Conservation (phyloP, 2,113 vertebrate species). For the Polyodon spathula region DNA sequence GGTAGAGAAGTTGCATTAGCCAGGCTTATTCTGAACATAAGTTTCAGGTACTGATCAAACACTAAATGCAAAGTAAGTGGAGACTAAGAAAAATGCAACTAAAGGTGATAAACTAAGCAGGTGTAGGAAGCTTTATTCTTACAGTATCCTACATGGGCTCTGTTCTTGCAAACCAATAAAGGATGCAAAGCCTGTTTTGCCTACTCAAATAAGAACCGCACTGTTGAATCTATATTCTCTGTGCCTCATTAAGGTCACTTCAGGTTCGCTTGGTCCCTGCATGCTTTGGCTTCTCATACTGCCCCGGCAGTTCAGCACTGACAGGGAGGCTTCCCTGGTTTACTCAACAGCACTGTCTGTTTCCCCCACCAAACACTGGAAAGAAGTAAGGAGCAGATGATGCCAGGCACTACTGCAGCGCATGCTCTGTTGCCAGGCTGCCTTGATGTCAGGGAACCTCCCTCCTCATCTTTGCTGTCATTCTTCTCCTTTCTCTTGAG, state of each 20-base stretch:
- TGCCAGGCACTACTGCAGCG: constrained; percentile 14
- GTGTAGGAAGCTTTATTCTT: too few relatives aligned
- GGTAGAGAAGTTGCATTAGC: background rate
- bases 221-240: constrained; percentile 20
- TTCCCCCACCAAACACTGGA: too few relatives aligned
- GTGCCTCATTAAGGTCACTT: constrained; percentile 76
- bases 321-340: too few relatives aligned
- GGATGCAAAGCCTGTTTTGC: constrained; percentile 19
- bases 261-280: constrained; percentile 64
- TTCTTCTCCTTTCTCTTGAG: constrained; percentile 63
- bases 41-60: background rate
- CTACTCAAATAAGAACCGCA: constrained; percentile 12
- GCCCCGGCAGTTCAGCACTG: constrained; percentile 57
- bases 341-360: too few relatives aligned
- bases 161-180: constrained; percentile 1
- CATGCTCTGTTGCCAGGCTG: constrained; percentile 17
- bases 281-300: constrained; percentile 68
- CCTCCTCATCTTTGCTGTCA: constrained; percentile 30
- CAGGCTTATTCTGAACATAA: background rate
- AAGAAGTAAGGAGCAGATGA: constrained; percentile 25
- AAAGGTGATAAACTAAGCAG: too few relatives aligned
- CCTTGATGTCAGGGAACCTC: constrained; percentile 30
- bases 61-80: background rate
- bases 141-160: too few relatives aligned
- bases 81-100: background rate